These are phyloP conservation scores for Ceratina japonica DNA, from an alignment of 1,140 invertebrate genomes.

Conservation along the genomic window DNA sequence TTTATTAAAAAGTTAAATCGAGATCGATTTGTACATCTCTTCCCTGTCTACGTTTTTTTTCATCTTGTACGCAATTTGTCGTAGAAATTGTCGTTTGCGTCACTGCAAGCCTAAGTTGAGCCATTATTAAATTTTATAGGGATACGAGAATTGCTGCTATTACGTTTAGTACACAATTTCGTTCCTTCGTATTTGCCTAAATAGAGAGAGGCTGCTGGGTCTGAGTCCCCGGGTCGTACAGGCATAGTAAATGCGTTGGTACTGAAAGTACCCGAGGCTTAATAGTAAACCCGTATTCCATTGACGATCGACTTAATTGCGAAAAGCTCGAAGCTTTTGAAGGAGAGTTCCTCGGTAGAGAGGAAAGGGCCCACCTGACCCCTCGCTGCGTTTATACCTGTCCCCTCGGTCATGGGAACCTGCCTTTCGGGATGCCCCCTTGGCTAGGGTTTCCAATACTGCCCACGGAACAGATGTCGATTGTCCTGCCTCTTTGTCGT, in stretches of 20 bases:
- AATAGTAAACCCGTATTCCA: conserved; percentile 6
- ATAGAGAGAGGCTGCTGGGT: too few species aligned
- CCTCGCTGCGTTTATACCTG: conserved; percentile 30
- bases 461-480: conserved; percentile 50
- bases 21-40: background rate
- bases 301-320: conserved; percentile 12
- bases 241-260: too few species aligned
- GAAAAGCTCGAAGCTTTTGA: conserved; percentile 19
- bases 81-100: too few species aligned
- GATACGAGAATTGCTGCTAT: too few species aligned
- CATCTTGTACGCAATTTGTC: too few species aligned
- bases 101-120: too few species aligned
- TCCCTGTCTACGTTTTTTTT: too few species aligned
- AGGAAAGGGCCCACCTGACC: conserved; percentile 27
- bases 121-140: too few species aligned
- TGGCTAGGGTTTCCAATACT: conserved; percentile 42
- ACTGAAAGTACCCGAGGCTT: background rate
- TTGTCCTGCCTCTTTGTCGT: conserved; percentile 45
- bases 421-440: conserved; percentile 16
- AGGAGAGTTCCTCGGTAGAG: background rate
- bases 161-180: too few species aligned
- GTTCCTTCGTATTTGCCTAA: too few species aligned
- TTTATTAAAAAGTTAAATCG: conserved; percentile 9
- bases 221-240: too few species aligned
- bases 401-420: conserved; percentile 43